Base-by-base conservation (phyloP, 2,888 invertebrate genomes). In the Cordilura impudica region DNA sequence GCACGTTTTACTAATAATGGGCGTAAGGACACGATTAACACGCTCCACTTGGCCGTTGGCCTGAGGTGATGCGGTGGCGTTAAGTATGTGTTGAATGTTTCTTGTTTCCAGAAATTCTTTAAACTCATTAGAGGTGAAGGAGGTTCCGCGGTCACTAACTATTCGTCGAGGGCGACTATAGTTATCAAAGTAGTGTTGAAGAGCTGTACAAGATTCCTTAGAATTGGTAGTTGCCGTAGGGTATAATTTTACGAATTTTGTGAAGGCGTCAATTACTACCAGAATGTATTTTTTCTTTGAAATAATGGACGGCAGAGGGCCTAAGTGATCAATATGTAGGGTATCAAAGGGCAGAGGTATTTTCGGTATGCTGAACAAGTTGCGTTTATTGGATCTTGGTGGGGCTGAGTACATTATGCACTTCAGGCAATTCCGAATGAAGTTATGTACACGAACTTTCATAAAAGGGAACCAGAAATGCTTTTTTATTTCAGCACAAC, bases 41-140 rank as follows among this genome's bases (percentile, higher is more conserved):
- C 70, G 54, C 29, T 77, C 77, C 1, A 65, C 60, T 14, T 77
- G 76, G 6, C 63, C 67, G 69, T 78, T 72, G 10, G 72, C 61
- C 29, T 69, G 35, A 6, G 77, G 67, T 6, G 72, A 71, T 16
- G 45, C 66, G 0, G 47, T 18, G 4, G 72, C 12, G 53, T 65
- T 35, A 29, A 63, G 53, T 0, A 65, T n/a, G 19, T 61, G 63
- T 23, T 29, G 43, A 43, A 70, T 65, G 18, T 71, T 65, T 6
- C 53, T 39, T 12, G 21, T 19, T n/a, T 19, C 7, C 23, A 67
- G n/a, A 26, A 61, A 75, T 35, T 75, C 31, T 23, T 39, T 26
- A 61, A 69, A 63, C 43, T 53, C 72, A 12, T 21, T 29, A 14
- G 53, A 14, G 8, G 66, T 53, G 23, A 66, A 66, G 21, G 19